Evolutionary conservation across 2,888 invertebrate species (phyloP).

Genomic region (Colostygia pectinataria): DNA sequence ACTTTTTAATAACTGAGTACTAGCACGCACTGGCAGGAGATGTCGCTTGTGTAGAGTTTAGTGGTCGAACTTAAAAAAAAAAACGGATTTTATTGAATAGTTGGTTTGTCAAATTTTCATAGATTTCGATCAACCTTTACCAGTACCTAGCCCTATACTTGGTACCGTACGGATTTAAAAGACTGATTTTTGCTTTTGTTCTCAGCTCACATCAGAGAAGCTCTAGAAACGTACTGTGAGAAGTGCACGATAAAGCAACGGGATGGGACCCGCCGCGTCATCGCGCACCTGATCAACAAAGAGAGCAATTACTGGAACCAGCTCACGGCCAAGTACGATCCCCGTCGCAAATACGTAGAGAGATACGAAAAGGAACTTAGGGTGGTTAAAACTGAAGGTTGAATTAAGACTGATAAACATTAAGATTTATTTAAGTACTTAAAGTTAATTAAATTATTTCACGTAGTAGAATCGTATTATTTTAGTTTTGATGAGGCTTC

Average conservation of each 20-base stretch:
- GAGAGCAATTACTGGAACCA: slow-evolving; percentile 53
- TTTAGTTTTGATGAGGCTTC: too few relatives aligned
- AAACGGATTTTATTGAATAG: too few relatives aligned
- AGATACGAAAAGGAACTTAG: slow-evolving; percentile 54
- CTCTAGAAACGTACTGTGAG: slow-evolving; percentile 59
- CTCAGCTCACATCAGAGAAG: slow-evolving; percentile 64
- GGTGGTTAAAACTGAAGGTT: slow-evolving; percentile 29
- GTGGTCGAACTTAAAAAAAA: too few relatives aligned
- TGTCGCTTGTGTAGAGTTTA: too few relatives aligned
- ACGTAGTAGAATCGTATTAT: too few relatives aligned
- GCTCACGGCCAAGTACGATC: slow-evolving; percentile 54
- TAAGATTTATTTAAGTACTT: background rate
- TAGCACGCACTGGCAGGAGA: too few relatives aligned
- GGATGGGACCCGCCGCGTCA: slow-evolving; percentile 48
- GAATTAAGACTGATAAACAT: slow-evolving; percentile 10
- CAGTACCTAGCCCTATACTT: too few relatives aligned
- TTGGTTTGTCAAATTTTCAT: too few relatives aligned
- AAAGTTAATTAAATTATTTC: background rate
- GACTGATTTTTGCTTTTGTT: slow-evolving; percentile 23
- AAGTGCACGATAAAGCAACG: slow-evolving; percentile 62
- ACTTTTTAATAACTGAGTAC: too few relatives aligned
- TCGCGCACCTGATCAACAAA: slow-evolving; percentile 62
- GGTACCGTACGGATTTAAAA: too few relatives aligned
- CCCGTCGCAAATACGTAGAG: slow-evolving; percentile 41
- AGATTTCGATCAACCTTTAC: too few relatives aligned